These are phyloP conservation scores for Platanista minor DNA, from an alignment of 2,113 vertebrate genomes.

Conservation along the genomic window DNA sequence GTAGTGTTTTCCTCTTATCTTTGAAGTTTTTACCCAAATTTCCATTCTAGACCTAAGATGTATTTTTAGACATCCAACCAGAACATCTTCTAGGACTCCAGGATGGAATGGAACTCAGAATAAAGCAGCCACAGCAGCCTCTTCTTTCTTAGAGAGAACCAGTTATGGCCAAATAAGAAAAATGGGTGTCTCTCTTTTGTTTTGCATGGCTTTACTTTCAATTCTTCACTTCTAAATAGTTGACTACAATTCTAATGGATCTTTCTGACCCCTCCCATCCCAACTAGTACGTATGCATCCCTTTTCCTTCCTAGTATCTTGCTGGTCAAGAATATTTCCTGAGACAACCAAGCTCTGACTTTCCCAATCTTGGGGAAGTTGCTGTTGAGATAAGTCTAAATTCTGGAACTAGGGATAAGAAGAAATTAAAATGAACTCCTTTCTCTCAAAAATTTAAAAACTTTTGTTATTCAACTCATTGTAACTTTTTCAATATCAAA, in stretches of 20 bases:
- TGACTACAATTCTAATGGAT: neutral
- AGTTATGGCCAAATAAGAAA: neutral
- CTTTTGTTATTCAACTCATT: neutral
- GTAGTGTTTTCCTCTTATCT: neutral
- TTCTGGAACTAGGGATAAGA: neutral
- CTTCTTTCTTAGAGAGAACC: neutral
- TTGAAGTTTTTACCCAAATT: neutral
- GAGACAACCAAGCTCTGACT: neutral
- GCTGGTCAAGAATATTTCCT: neutral
- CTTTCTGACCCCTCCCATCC: neutral
- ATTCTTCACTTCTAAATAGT: neutral
- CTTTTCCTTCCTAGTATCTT: neutral
- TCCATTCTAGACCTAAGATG: neutral
- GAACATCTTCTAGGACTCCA: neutral
- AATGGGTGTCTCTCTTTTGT: neutral
- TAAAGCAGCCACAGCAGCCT: neutral
- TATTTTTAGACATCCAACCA: neutral
- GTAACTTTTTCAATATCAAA: neutral
- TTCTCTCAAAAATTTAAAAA: neutral
- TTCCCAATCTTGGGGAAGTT: neutral
- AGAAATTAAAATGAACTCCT: neutral
- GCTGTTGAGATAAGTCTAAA: neutral
- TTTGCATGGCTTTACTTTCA: neutral
- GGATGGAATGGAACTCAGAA: neutral
- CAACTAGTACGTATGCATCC: neutral